A percentile compares a stretch with the other conserved stretches of the same genome.
Conservation (phyloP, 2,113 vertebrate genomes). For the Thamnophis sirtalis region DNA sequence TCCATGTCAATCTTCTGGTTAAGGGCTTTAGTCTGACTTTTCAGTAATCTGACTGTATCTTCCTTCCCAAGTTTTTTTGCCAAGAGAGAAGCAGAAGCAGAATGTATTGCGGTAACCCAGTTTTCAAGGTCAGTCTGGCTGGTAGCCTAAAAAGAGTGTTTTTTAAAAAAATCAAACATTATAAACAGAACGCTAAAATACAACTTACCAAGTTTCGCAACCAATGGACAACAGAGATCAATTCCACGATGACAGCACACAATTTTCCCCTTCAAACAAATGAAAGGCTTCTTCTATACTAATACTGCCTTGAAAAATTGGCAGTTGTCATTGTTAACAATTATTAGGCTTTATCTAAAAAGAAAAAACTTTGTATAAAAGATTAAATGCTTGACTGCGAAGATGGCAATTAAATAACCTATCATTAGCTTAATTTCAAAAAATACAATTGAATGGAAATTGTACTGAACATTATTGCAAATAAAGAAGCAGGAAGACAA, state of each 20-base stretch:
- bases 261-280: neutral
- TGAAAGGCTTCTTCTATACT: constrained; percentile 3
- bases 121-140: constrained; percentile 96
- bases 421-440: constrained; percentile 12
- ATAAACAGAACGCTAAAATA: neutral
- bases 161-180: neutral
- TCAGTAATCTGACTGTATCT: constrained; percentile 86
- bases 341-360: neutral
- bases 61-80: constrained; percentile 94
- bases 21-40: constrained; percentile 83
- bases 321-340: constrained; percentile 3
- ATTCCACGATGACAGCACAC: neutral
- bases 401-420: constrained; percentile 5
- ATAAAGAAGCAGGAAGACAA: neutral
- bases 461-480: constrained; percentile 10
- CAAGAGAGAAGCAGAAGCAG: constrained; percentile 90
- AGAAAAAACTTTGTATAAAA: constrained; percentile 5
- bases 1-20: constrained; percentile 98
- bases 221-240: neutral
- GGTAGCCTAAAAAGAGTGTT: constrained; percentile 74
- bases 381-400: neutral
- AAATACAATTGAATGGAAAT: neutral
- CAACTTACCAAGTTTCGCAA: neutral
- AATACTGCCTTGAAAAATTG: neutral
- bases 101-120: constrained; percentile 96